Conservation (phyloP, 2,113 vertebrate genomes). For the Pipra filicauda region DNA sequence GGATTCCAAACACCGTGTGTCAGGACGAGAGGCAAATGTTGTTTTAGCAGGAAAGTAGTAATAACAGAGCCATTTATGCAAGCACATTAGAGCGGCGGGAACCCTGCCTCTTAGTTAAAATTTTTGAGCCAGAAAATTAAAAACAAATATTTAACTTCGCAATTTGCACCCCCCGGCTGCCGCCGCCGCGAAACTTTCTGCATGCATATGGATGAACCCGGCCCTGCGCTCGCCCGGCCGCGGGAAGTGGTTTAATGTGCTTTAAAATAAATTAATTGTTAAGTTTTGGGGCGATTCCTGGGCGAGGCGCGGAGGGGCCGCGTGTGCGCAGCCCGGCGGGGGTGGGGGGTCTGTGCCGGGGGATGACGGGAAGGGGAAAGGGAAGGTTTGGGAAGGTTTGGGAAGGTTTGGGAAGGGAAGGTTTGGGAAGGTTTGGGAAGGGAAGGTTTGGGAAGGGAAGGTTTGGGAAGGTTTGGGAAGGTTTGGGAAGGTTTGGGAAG, state of each 20-base stretch:
- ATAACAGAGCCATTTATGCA: constrained; percentile 52
- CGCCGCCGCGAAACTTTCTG: constrained; percentile 46
- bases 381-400: too few relatives aligned
- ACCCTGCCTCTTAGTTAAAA: constrained; percentile 62
- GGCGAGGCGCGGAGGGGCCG: background rate
- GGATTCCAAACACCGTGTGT: background rate
- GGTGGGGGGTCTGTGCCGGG: background rate
- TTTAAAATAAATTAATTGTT: constrained; percentile 12
- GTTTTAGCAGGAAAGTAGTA: constrained; percentile 41
- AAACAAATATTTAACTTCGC: constrained; percentile 81
- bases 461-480: too few relatives aligned
- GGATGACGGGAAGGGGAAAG: background rate
- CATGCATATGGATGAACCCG: constrained; percentile 45
- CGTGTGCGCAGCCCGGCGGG: background rate
- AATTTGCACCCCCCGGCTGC: constrained; percentile 57
- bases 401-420: too few relatives aligned
- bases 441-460: too few relatives aligned
- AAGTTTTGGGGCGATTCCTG: background rate
- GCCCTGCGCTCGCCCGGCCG: background rate
- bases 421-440: too few relatives aligned
- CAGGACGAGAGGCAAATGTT: constrained; percentile 30
- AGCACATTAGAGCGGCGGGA: constrained; percentile 54
- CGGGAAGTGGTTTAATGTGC: background rate
- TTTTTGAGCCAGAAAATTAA: constrained; percentile 80
- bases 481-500: too few relatives aligned